Evolutionary conservation across 2,888 invertebrate species (phyloP).

Genomic region (Parnassius glacialis): DNA sequence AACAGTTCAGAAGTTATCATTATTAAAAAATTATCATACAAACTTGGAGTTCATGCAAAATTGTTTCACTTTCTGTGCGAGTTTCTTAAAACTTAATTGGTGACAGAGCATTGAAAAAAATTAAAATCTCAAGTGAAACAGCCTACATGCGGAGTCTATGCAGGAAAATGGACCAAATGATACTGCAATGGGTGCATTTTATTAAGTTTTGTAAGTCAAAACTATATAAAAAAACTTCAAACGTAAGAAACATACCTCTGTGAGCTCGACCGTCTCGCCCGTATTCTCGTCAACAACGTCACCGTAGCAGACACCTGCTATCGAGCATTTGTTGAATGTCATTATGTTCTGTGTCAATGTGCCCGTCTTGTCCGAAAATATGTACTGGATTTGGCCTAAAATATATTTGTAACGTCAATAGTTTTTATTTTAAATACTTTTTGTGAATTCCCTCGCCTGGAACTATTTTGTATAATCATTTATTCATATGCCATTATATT

Average conservation of each 20-base stretch:
- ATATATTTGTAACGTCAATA: constrained; percentile 26
- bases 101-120: constrained; percentile 9
- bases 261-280: constrained; percentile 92
- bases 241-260: constrained; percentile 82
- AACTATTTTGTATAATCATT: no score
- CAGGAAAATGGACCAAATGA: constrained; percentile 22
- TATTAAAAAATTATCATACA: constrained; percentile 30
- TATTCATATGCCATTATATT: no score
- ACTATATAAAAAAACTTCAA: not conserved
- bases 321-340: constrained; percentile 99
- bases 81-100: constrained; percentile 1
- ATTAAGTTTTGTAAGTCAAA: constrained; percentile 2
- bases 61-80: constrained; percentile 11
- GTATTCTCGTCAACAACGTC: constrained; percentile 93
- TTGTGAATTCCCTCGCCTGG: no score
- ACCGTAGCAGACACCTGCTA: constrained; percentile 95
- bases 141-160: constrained; percentile 34
- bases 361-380: constrained; percentile 99
- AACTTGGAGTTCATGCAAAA: constrained; percentile 60
- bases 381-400: constrained; percentile 97
- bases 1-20: constrained; percentile 25
- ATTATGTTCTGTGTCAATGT: constrained; percentile 99
- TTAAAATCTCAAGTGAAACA: constrained; percentile 24
- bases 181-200: constrained; percentile 15
- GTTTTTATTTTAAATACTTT: not conserved